Evolutionary conservation across 2,113 vertebrate species (phyloP), one percentile per base, ranked within the genome.

Genomic region (Athene cunicularia): DNA sequence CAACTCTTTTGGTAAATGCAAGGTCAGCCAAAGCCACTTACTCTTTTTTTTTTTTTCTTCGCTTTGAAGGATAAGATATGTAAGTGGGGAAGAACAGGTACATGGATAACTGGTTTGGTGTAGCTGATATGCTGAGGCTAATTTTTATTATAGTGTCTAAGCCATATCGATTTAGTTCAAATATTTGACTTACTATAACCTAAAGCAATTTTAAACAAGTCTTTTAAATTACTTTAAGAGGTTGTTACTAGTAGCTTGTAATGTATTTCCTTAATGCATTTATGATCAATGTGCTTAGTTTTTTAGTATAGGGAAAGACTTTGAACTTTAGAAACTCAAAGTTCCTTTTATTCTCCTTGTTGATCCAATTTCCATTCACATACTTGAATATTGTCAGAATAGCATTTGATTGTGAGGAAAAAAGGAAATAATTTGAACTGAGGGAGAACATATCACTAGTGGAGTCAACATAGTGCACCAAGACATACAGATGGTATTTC

Each of bases 41-140:
- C 2, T 2, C 7, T 37, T 67, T 62, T 68, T 58, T 37, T 67
- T 62, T 68, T 58, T n/a, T 27, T 24, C 5, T 32, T 72, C 72
- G 9, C 4, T 67, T 26, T 63, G 30, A 75, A 63, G 53, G 15
- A 11, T 14, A 67, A 14, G 8, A 5, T 60, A 4, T 26, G 3
- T 22, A 72, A n/a, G 1, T 15, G 13, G 17, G 33, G 23, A 76
- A 80, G 23, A 70, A 50, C 9, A 52, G 16, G 15, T 3, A 26
- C 1, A 1, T 6, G 17, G 28, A 37, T 64, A 64, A n/a, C 2
- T 59, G n/a, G 1, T 60, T 67, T 80, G n/a, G 14, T 17, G 2
- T 55, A 49, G 18, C 35, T 80, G 66, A n/a, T 28, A 22, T 7
- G 9, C 5, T 27, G 9, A 24, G 62, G n/a, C 19, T 75, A 19